Evolutionary conservation across 2,797 vertebrate species (phyloP), one percentile per base, ranked within the genome.

Genomic region (Bradypodion ventrale): DNA sequence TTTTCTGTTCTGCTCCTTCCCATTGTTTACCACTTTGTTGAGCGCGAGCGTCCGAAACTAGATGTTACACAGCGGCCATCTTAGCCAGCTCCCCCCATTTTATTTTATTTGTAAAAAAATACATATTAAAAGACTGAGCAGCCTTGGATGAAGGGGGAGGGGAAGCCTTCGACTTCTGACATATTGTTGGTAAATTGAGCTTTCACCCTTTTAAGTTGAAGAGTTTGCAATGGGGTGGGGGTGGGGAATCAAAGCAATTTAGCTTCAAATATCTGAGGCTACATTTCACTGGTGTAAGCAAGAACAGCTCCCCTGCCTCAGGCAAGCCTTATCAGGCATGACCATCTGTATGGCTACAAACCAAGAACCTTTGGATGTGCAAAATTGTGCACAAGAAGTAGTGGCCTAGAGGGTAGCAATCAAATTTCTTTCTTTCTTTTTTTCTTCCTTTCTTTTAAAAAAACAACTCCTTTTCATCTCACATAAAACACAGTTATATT

Each of bases 241-340:
- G 2, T 1, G 1, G 68, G 73, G 91, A 89, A 93, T 91, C 87
- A 92, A 92, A 90, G 89, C 65, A 73, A 83, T 93, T 92, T 91
- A 85, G 90, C 75, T 90, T 73, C 78, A 86, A 73, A 80, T 90
- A 89, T 89, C 81, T 62, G 75, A 90, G 84, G 83, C 87, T 94
- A 49, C 59, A 87, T 89, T 93, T 89, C 75, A 56, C 81, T 89
- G 89, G 84, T 84, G 83, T 93, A 90, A 92, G 88, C 89, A 86
- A 91, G 85, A 89, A 89, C 88, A 80, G 90, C 77, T 90, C 87
- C 85, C 65, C 29, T 83, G 86, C 92, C 90, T 63, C 70, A 83
- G 92, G 93, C 92, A 87, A 89, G 89, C 82, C 86, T 93, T 93
- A 86, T 90, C 91, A 87, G 80, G 84, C 87, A 32, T 85, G 91